Conservation (phyloP, 1,140 invertebrate species). For the Euborellia annulipes region DNA sequence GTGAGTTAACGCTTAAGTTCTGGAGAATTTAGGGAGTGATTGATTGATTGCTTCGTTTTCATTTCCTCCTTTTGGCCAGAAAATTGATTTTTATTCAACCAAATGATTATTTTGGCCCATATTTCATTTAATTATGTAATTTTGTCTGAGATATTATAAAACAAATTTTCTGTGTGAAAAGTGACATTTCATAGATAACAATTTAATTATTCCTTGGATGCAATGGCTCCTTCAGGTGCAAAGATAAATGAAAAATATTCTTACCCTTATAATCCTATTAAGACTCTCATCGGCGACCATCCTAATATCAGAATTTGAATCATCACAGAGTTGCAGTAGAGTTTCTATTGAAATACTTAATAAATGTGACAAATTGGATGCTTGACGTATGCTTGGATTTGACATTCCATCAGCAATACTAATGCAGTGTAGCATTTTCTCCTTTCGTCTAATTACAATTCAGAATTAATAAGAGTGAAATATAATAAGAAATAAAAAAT, state of each 20-base stretch:
- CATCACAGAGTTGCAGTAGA: constrained; percentile 53
- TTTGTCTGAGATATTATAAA: no score
- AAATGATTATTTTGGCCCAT: no score
- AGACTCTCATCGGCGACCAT: constrained; percentile 66
- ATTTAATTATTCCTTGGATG: no score
- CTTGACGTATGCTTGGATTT: constrained; percentile 31
- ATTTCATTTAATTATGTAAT: no score
- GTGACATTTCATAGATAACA: no score
- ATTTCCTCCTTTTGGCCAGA: no score
- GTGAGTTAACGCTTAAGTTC: no score
- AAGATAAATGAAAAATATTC: constrained; percentile 7
- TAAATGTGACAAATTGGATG: constrained; percentile 45
- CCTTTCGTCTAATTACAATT: constrained; percentile 39
- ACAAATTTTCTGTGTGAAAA: no score
- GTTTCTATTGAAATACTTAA: constrained; percentile 53
- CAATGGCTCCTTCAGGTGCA: no score
- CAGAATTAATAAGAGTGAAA: background rate
- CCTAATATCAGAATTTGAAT: constrained; percentile 57
- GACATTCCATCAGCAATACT: constrained; percentile 50
- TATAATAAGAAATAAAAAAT: constrained; percentile 5
- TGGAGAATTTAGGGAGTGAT: no score
- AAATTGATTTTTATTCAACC: no score
- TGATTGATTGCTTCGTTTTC: no score
- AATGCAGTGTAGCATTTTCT: constrained; percentile 50
- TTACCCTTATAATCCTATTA: constrained; percentile 58